These are phyloP conservation scores for Pluvialis apricaria DNA, from an alignment of 2,113 vertebrate species.

Conservation along the genomic window DNA sequence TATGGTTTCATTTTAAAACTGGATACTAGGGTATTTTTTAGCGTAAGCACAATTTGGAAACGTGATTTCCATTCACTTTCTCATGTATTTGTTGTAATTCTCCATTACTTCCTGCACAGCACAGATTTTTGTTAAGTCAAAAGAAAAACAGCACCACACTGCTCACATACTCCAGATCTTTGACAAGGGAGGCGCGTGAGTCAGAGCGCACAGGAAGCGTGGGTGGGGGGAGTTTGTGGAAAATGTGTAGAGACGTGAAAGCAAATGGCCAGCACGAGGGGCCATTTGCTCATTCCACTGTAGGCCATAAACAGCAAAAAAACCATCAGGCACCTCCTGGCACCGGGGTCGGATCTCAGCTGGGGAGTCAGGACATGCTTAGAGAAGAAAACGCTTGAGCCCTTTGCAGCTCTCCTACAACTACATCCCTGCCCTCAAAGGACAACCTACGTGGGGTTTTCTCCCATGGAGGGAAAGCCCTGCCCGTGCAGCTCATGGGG, in stretches of 20 bases:
- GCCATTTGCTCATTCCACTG: not conserved
- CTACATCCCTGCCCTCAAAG: not conserved
- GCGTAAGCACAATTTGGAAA: not conserved
- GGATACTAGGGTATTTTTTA: not conserved
- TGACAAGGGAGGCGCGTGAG: not conserved
- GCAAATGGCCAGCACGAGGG: not conserved
- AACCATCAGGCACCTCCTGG: fast-evolving
- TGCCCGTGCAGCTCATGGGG: not conserved
- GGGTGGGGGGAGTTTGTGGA: not conserved
- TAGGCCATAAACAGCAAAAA: not conserved
- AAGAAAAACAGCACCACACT: not conserved
- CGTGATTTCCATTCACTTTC: not conserved
- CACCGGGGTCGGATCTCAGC: not conserved
- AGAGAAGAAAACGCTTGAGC: not conserved
- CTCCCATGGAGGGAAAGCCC: not conserved
- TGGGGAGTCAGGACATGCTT: not conserved
- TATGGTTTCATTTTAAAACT: not conserved
- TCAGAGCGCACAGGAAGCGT: not conserved
- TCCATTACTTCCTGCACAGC: not conserved
- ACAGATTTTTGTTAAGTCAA: not conserved
- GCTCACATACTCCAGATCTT: not conserved
- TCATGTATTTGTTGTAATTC: not conserved
- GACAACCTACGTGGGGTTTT: fast-evolving
- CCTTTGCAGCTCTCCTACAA: not conserved
- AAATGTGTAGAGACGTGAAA: not conserved